These are phyloP conservation scores for Diaperis boleti DNA, from an alignment of 2,888 invertebrate genomes.

Conservation along the genomic window DNA sequence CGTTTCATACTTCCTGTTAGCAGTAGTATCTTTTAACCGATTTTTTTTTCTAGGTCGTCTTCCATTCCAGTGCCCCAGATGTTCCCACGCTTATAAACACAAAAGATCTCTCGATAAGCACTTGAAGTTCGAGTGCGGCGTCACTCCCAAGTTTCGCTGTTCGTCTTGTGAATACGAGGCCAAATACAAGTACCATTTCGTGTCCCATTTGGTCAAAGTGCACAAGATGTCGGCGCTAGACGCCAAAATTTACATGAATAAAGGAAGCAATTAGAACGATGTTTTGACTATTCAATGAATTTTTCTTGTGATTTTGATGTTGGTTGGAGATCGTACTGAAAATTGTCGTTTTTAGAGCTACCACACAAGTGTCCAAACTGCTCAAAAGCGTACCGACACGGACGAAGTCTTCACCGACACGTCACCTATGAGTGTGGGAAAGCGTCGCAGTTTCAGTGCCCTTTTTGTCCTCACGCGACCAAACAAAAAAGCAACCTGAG, in stretches of 20 bases:
- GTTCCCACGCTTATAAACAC: slow-evolving; percentile 71
- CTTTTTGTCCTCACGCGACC: slow-evolving; percentile 50
- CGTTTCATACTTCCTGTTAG: too few relatives aligned
- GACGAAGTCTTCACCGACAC: slow-evolving; percentile 45
- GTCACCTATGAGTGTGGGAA: slow-evolving; percentile 48
- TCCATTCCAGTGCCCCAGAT: slow-evolving; percentile 20
- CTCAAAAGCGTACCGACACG: slow-evolving; percentile 43
- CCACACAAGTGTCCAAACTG: slow-evolving; percentile 33
- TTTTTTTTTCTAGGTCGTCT: neutral
- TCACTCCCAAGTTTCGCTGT: slow-evolving; percentile 61
- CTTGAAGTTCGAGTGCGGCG: slow-evolving; percentile 63
- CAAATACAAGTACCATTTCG: slow-evolving; percentile 1
- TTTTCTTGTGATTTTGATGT: neutral
- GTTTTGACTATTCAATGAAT: neutral
- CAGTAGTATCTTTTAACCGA: neutral
- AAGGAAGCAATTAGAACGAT: neutral
- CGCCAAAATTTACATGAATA: neutral
- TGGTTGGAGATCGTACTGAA: neutral
- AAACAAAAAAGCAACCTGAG: slow-evolving; percentile 55
- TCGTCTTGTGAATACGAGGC: neutral
- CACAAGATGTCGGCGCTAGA: neutral
- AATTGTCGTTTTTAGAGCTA: neutral
- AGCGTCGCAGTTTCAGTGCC: slow-evolving; percentile 43
- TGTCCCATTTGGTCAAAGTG: slow-evolving; percentile 1
- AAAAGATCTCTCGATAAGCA: slow-evolving; percentile 75